Evolutionary conservation across 2,888 invertebrate species (phyloP).

Genomic region (Drosophila dives): DNA sequence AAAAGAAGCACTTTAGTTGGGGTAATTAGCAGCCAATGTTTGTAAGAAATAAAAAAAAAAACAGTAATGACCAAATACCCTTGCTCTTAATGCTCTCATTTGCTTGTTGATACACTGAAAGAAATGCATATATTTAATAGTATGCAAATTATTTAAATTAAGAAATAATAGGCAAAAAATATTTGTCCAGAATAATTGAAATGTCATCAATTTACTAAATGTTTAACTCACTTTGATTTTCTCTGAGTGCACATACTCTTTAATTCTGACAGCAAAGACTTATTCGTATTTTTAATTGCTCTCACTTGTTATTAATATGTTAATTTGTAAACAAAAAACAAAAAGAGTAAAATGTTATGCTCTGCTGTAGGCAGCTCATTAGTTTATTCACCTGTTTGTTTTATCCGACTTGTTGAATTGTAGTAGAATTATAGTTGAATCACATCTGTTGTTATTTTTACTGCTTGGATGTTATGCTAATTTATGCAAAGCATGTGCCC

Average conservation of each 20-base stretch:
- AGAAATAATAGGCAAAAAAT: neutral
- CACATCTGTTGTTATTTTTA: constrained; percentile 57
- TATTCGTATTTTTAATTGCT: neutral
- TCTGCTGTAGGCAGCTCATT: constrained; percentile 51
- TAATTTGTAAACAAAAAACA: neutral
- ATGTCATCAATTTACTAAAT: neutral
- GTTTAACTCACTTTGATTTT: neutral
- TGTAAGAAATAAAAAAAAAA: neutral
- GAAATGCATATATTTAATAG: neutral
- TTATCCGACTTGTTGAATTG: constrained; percentile 42
- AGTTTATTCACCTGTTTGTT: constrained; percentile 69
- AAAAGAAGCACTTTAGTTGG: constrained; percentile 24
- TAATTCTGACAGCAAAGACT: neutral
- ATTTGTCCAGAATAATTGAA: neutral
- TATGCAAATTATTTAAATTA: neutral
- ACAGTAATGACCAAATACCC: constrained; percentile 13
- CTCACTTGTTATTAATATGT: constrained; percentile 1
- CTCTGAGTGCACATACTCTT: constrained; percentile 1
- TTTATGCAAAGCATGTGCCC: constrained; percentile 72
- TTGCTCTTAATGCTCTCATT: neutral
- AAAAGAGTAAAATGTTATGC: constrained; percentile 5
- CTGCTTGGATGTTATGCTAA: constrained; percentile 65
- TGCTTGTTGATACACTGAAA: neutral
- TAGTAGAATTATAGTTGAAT: constrained; percentile 46
- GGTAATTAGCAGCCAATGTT: constrained; percentile 45